Evolutionary conservation across 1,140 invertebrate genomes (phyloP).

Genomic region (Panagrolaimus sp.): DNA sequence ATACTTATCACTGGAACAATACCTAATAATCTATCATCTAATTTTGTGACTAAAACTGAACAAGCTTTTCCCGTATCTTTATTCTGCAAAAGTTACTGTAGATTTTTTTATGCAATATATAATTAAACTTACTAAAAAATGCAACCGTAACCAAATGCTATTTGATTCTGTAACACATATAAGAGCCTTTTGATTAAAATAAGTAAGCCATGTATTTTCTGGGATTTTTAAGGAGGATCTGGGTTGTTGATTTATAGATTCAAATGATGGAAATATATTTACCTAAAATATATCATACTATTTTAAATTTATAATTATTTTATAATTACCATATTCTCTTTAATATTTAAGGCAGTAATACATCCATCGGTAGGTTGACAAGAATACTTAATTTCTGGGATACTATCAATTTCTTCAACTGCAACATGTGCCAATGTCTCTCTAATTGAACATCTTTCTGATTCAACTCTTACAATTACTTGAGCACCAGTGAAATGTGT

Average conservation of each 20-base stretch:
- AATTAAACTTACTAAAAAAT: not conserved
- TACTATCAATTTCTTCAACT: conserved; percentile 8
- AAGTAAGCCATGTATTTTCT: not conserved
- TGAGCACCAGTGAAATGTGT: conserved; percentile 9
- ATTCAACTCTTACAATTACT: conserved; percentile 11
- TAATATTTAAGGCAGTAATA: not conserved
- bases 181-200: conserved; percentile 3
- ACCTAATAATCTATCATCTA: conserved; percentile 7
- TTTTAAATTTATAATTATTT: too few relatives aligned
- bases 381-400: not conserved
- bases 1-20: conserved; percentile 2
- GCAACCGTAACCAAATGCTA: not conserved
- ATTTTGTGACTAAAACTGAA: not conserved
- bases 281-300: not conserved
- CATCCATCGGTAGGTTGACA: not conserved
- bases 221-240: not conserved
- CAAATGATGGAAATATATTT: not conserved
- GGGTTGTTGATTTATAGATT: not conserved
- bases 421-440: not conserved
- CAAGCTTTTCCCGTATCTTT: not conserved
- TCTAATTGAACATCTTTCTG: not conserved
- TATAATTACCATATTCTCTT: not conserved
- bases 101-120: not conserved
- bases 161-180: not conserved
- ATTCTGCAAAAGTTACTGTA: not conserved